Conservation (phyloP, 2,888 invertebrate species). For the Andrena chrysosceles region DNA sequence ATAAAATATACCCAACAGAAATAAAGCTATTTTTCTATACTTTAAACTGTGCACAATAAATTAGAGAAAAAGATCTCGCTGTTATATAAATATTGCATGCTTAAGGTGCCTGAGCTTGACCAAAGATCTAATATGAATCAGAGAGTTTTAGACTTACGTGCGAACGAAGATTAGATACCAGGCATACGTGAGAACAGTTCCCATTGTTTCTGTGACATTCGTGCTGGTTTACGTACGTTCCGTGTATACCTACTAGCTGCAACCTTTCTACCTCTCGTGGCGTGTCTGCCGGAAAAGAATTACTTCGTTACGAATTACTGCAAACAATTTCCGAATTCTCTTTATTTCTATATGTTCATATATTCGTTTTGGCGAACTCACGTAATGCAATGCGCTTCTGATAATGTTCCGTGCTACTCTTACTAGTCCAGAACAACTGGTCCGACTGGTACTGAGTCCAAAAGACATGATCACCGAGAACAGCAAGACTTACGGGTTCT, state of each 20-base stretch:
- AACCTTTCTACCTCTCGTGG: conserved; percentile 77
- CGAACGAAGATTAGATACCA: conserved; percentile 83
- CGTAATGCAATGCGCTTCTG: conserved; percentile 80
- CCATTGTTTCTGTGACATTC: conserved; percentile 88
- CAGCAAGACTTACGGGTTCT: conserved; percentile 87
- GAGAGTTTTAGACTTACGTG: conserved; percentile 60
- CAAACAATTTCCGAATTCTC: background rate
- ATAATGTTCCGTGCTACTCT: conserved; percentile 81
- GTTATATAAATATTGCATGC: too few relatives aligned
- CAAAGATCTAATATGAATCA: background rate
- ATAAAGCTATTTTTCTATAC: too few relatives aligned
- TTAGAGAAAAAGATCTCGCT: too few relatives aligned
- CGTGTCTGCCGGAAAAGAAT: conserved; percentile 13
- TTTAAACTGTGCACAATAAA: too few relatives aligned
- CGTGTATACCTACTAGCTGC: conserved; percentile 86
- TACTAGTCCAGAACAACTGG: conserved; percentile 88
- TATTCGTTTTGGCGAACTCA: conserved; percentile 66
- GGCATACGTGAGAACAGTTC: conserved; percentile 91
- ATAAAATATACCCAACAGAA: too few relatives aligned
- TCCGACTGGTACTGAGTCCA: conserved; percentile 88
- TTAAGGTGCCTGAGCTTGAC: too few relatives aligned
- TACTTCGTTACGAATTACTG: background rate
- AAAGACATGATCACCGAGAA: conserved; percentile 89
- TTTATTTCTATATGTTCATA: background rate
- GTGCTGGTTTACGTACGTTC: conserved; percentile 82